These are phyloP conservation scores for Galleria mellonella DNA, from an alignment of 1,140 invertebrate genomes.

Conservation along the genomic window DNA sequence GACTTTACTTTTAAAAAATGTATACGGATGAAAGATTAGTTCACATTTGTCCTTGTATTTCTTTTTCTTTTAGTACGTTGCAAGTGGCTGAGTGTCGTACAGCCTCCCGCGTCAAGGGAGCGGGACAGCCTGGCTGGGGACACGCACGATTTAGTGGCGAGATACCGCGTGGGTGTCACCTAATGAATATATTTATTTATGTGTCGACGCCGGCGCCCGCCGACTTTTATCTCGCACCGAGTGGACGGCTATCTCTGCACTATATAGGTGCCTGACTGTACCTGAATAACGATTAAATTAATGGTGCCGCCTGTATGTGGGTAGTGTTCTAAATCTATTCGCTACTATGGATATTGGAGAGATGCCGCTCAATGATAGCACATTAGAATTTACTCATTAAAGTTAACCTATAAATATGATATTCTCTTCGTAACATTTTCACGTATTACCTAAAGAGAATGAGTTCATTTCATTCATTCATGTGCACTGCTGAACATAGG, in stretches of 20 bases:
- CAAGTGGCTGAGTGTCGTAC: conserved; percentile 14
- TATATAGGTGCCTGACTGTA: conserved; percentile 14
- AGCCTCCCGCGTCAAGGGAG: conserved; percentile 14
- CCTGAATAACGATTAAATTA: conserved; percentile 19
- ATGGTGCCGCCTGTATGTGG: background rate
- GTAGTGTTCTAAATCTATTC: background rate
- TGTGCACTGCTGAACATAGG: no score
- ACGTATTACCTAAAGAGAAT: no score
- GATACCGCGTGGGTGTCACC: conserved; percentile 65
- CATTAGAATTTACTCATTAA: no score
- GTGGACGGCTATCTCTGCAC: conserved; percentile 32
- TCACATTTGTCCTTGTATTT: background rate
- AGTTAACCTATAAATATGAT: no score
- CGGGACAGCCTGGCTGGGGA: conserved; percentile 46
- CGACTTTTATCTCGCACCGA: conserved; percentile 56
- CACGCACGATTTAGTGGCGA: conserved; percentile 62
- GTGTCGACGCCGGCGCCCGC: conserved; percentile 33
- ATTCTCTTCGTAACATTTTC: no score
- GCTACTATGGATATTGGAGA: no score
- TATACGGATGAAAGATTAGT: background rate
- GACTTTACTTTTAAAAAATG: background rate
- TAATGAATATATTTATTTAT: conserved; percentile 73
- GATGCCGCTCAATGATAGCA: no score
- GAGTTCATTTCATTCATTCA: no score
- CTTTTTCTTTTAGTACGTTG: conserved; percentile 35